Percentiles rank a stretch among this genome's conserved stretches.
phyloP scores from a whole-genome alignment of 2,113 vertebrate species.

The Loxodonta africana region DNA sequence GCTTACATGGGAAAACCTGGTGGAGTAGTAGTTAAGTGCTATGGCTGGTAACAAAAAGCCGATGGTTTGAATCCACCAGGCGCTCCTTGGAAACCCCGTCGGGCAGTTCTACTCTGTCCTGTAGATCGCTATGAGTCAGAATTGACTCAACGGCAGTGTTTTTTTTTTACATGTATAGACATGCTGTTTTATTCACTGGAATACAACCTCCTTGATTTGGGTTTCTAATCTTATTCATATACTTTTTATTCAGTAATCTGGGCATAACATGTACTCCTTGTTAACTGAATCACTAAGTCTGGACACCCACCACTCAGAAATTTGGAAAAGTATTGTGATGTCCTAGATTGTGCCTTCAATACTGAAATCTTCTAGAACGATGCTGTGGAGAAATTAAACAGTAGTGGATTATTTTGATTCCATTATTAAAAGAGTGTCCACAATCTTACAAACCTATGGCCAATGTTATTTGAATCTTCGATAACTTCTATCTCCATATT shows the following conservation, averaged over 20 bases:
- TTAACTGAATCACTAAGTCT: neutral
- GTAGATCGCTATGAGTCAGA: no score
- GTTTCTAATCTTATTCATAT: neutral
- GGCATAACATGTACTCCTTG: neutral
- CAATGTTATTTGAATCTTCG: neutral
- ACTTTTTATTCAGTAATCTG: neutral
- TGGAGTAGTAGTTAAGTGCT: no score
- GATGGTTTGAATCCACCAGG: no score
- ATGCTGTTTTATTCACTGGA: neutral
- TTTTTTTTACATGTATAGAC: neutral
- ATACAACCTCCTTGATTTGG: neutral
- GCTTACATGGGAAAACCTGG: neutral
- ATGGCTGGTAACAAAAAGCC: no score
- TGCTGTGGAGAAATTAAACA: neutral
- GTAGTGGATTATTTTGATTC: neutral
- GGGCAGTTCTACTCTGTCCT: no score
- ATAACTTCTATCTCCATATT: neutral
- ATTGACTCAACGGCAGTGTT: no score
- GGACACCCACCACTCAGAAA: neutral
- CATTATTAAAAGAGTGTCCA: neutral
- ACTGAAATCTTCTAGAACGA: neutral
- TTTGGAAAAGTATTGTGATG: neutral
- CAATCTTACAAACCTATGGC: neutral
- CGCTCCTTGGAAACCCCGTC: no score
- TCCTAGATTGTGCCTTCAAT: neutral